Percentiles rank a stretch among this genome's conserved stretches.
Evolutionary conservation across 2,113 vertebrate genomes (phyloP).

Genomic region (Clarias magur): DNA sequence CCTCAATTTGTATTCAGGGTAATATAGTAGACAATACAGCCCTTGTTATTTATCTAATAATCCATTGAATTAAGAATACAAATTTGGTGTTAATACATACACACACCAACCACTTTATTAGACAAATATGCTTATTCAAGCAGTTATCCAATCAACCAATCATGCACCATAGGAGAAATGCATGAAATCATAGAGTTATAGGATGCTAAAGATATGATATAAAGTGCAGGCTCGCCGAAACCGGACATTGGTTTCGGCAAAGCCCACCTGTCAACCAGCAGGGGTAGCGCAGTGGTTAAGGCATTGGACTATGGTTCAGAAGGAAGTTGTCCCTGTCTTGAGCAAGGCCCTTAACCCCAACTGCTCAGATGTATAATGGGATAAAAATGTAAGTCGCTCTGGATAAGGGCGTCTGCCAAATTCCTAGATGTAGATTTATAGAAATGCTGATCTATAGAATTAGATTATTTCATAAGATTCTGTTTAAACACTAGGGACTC

Average conservation of each 20-base stretch:
- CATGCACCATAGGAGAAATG: not conserved
- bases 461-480: not conserved
- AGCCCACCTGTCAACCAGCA: not conserved
- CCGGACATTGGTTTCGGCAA: not conserved
- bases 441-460: not conserved
- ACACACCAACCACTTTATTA: not conserved
- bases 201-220: not conserved
- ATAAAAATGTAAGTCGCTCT: too few species aligned
- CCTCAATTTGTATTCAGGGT: not conserved
- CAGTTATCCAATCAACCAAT: conserved; percentile 10
- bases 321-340: too few species aligned
- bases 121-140: not conserved
- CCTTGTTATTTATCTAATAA: not conserved
- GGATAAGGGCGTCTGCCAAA: too few species aligned
- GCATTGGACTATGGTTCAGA: too few species aligned
- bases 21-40: not conserved
- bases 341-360: too few species aligned
- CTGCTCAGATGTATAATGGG: too few species aligned
- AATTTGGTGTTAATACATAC: not conserved
- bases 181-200: not conserved
- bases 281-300: too few species aligned
- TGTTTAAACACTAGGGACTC: not conserved
- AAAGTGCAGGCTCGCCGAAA: not conserved
- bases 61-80: not conserved
- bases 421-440: too few species aligned